phyloP scores from a whole-genome alignment of 2,113 vertebrate species.

The Phaethon lepturus region DNA sequence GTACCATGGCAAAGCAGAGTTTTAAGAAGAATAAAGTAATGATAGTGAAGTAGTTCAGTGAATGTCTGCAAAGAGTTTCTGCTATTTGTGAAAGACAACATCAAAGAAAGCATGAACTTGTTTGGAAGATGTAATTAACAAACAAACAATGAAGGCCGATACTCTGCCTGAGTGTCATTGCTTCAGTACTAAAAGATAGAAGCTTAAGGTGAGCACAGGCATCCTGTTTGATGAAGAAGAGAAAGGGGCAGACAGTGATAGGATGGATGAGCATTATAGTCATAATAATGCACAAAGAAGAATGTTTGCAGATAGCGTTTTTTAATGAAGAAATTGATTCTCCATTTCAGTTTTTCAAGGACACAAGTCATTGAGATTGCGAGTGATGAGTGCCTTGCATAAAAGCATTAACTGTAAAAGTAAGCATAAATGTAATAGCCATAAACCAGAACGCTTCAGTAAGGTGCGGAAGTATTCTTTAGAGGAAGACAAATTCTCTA shows the following conservation, averaged over 20 bases:
- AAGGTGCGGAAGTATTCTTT: background rate
- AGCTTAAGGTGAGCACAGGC: background rate
- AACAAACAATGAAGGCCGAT: background rate
- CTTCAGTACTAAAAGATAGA: background rate
- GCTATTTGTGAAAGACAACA: background rate
- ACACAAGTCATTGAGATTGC: background rate
- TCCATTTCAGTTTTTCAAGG: background rate
- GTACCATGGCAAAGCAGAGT: background rate
- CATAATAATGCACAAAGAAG: background rate
- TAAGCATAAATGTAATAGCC: background rate
- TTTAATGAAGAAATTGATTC: background rate
- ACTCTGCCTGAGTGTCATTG: background rate
- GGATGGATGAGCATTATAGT: background rate
- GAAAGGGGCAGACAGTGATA: background rate
- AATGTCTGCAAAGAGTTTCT: background rate
- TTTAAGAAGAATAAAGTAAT: background rate
- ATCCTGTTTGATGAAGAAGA: background rate
- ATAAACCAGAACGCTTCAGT: background rate
- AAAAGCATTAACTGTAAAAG: background rate
- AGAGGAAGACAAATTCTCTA: background rate
- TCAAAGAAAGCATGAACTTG: background rate
- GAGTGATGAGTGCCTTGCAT: background rate
- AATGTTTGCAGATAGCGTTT: background rate
- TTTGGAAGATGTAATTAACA: background rate
- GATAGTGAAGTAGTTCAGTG: background rate